These are phyloP conservation scores for Bubo blakistoni DNA, from an alignment of 2,113 vertebrate species.

Conservation along the genomic window DNA sequence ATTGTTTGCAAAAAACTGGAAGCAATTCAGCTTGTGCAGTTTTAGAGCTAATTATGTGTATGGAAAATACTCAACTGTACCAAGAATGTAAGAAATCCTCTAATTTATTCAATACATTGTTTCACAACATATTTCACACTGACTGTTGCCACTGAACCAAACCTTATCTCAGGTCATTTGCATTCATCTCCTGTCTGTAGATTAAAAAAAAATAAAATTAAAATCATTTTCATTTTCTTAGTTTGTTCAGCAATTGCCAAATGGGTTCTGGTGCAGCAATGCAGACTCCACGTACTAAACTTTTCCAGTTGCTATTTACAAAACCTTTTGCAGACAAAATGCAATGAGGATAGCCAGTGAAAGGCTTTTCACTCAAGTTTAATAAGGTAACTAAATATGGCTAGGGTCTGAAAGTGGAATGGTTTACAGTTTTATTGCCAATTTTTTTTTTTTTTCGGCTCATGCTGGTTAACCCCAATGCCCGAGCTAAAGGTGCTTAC, in stretches of 20 bases:
- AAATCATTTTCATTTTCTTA: constrained; percentile 35
- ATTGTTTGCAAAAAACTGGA: constrained; percentile 66
- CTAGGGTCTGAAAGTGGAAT: background rate
- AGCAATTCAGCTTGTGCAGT: constrained; percentile 68
- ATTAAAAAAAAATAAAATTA: constrained; percentile 25
- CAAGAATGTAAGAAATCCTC: constrained; percentile 58
- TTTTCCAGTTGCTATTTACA: constrained; percentile 36
- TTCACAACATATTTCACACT: constrained; percentile 63
- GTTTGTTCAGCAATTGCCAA: constrained; percentile 53
- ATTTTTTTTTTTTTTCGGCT: background rate
- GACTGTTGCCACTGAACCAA: constrained; percentile 62
- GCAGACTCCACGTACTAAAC: constrained; percentile 12
- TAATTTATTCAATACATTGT: constrained; percentile 63
- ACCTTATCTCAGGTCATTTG: constrained; percentile 64
- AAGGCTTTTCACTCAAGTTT: constrained; percentile 21
- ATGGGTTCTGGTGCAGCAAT: constrained; percentile 36
- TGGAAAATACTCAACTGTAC: constrained; percentile 63
- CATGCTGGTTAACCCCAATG: background rate
- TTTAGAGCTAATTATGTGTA: constrained; percentile 57
- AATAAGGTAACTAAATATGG: background rate
- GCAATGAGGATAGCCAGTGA: background rate
- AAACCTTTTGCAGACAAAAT: background rate
- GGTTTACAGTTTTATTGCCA: background rate
- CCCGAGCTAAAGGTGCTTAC: constrained; percentile 56
- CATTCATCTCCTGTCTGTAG: constrained; percentile 62